Evolutionary conservation across 2,888 invertebrate species (phyloP).

Genomic region (Drosophila glabriapex): DNA sequence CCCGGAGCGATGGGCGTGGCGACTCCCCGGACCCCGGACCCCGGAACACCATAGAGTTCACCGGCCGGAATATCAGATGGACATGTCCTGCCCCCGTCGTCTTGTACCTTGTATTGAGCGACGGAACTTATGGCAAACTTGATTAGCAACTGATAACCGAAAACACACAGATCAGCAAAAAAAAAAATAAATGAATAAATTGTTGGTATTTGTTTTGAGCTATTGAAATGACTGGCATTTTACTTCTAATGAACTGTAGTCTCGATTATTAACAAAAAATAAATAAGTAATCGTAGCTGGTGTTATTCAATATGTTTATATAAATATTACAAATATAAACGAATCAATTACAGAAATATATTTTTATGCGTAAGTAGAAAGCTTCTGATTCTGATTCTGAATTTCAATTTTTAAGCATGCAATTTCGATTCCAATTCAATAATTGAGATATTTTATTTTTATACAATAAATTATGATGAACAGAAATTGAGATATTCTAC

Average conservation of each 20-base stretch:
- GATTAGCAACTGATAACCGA: slow-evolving; percentile 22
- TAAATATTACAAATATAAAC: neutral
- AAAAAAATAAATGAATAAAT: neutral
- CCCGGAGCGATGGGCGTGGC: neutral
- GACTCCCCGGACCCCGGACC: neutral
- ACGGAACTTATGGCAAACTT: slow-evolving; percentile 21
- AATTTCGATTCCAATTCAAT: neutral
- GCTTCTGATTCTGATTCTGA: neutral
- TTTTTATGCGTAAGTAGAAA: neutral
- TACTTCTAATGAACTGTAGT: neutral
- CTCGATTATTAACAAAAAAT: neutral
- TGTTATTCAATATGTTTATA: neutral
- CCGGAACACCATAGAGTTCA: slow-evolving; percentile 27
- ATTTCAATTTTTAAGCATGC: neutral
- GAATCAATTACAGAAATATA: neutral
- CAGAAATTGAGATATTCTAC: neutral
- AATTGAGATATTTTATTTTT: neutral
- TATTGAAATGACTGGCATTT: neutral
- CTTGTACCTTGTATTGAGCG: slow-evolving; percentile 6
- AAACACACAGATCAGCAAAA: neutral
- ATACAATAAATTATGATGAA: neutral
- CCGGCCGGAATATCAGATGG: slow-evolving; percentile 29
- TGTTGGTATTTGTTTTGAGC: neutral
- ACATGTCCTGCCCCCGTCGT: neutral
- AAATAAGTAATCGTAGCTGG: too few species aligned